Evolutionary conservation across 2,888 invertebrate species (phyloP).

Genomic region (Stenurella melanura): DNA sequence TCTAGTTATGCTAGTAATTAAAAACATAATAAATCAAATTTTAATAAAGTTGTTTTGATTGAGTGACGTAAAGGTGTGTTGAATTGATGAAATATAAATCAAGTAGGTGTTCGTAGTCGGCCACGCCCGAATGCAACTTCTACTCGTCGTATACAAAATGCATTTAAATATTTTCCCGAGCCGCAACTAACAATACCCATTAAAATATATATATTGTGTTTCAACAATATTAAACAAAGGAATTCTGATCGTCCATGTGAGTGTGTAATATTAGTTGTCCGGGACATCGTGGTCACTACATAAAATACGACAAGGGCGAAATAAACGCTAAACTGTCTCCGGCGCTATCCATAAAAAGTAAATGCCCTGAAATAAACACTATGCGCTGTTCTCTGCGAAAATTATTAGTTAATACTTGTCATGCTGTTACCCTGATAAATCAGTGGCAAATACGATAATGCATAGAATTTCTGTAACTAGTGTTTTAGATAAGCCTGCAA

Average conservation of each 20-base stretch:
- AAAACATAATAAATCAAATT: no score
- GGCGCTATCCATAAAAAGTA: slow-evolving; percentile 67
- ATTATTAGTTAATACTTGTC: slow-evolving; percentile 63
- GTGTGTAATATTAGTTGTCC: slow-evolving; percentile 42
- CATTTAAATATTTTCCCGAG: slow-evolving; percentile 18
- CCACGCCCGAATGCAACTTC: no score
- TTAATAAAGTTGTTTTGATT: no score
- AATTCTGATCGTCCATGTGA: slow-evolving; percentile 45
- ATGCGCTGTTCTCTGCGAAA: slow-evolving; percentile 57
- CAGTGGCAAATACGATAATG: not conserved
- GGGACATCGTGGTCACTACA: slow-evolving; percentile 45
- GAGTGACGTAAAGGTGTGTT: no score
- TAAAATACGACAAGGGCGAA: slow-evolving; percentile 62
- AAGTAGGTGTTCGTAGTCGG: no score
- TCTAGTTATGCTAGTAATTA: no score
- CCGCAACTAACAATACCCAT: not conserved
- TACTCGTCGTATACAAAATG: not conserved
- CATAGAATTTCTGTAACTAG: no score
- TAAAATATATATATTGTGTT: slow-evolving; percentile 44
- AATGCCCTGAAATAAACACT: slow-evolving; percentile 63
- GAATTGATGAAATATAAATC: no score
- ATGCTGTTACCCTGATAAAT: slow-evolving; percentile 36
- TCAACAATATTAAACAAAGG: slow-evolving; percentile 49
- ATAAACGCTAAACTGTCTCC: slow-evolving; percentile 67
- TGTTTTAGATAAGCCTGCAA: no score